Evolutionary conservation across 2,113 vertebrate genomes (phyloP).

Genomic region (Cynoglossus semilaevis): DNA sequence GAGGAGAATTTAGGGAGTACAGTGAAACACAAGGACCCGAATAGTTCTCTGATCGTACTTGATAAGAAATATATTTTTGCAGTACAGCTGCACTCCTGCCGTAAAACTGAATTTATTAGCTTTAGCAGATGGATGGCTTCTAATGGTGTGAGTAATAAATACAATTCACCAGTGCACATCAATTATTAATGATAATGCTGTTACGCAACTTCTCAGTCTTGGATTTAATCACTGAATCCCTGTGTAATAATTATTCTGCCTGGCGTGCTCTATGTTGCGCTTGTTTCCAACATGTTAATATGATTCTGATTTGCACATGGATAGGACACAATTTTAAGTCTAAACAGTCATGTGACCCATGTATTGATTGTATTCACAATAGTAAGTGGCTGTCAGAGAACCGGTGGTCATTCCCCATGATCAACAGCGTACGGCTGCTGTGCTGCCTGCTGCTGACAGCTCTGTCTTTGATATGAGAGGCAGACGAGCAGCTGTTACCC

Average conservation of each 20-base stretch:
- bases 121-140: not conserved
- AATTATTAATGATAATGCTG: conserved; percentile 17
- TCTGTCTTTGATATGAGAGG: conserved; percentile 14
- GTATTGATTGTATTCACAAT: conserved; percentile 6
- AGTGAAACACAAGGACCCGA: too few species aligned
- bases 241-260: not conserved
- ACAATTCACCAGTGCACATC: conserved; percentile 3
- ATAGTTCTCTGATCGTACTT: not conserved
- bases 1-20: too few species aligned
- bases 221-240: conserved; percentile 1
- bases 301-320: conserved; percentile 2
- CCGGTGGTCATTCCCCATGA: conserved; percentile 9
- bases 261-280: not conserved
- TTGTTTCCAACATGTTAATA: not conserved
- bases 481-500: conserved; percentile 18
- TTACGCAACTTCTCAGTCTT: not conserved
- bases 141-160: conserved; percentile 2
- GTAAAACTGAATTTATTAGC: not conserved
- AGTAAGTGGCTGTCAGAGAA: conserved; percentile 7
- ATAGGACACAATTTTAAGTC: not conserved
- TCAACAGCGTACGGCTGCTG: conserved; percentile 6
- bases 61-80: not conserved
- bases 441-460: conserved; percentile 53
- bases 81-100: not conserved
- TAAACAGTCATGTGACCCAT: conserved; percentile 14